Base-by-base conservation (phyloP, 1,140 invertebrate genomes). In the Diabrotica undecimpunctata region DNA sequence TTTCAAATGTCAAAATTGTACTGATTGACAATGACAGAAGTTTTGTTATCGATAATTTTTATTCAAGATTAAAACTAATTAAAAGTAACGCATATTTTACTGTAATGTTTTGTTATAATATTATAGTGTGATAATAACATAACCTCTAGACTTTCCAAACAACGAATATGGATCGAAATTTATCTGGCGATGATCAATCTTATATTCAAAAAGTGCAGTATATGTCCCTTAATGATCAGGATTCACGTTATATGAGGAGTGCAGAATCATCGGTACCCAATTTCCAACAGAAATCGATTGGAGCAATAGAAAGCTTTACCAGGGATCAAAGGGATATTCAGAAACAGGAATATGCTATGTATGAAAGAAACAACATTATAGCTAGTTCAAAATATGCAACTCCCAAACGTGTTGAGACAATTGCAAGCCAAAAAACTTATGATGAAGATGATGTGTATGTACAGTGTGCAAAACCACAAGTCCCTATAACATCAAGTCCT, bases 361-460 rank as follows among this genome's bases (percentile, higher is more conserved):
- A 88, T 63, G 87, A 89, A 66, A 81, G 86, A 52, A 82, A 83
- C 36, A 85, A 84, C 66, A 81, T 89, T 35, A 87, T 91, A 71
- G 87, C 88, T 37, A 86, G 88, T 14, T 89, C 89, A 0, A 90
- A 90, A 72, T 91, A 88, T 77, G 87, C 88, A 5, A 90, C 88
- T 9, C 88, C 90, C 10, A 91, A 90, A 72, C 82, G 86, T 62
- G 83, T 90, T 8, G 88, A 91, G 70, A 81, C 80, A 62, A 52
- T 67, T 8, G 66, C 70, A 50, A 72, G 59, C 35, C 41, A 57
- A 54, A 70, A 66, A 54, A 67, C 62, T 64, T 66, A 66, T 56
- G 76, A 75, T 62, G 75, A 78, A 61, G 74, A 70, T 70, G 67
- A 78, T 67, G 72, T 77, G 14, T 78, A 78, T 70, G 75, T 78